Base-by-base conservation (phyloP, 1,140 invertebrate genomes). In the Aricia agestis region DNA sequence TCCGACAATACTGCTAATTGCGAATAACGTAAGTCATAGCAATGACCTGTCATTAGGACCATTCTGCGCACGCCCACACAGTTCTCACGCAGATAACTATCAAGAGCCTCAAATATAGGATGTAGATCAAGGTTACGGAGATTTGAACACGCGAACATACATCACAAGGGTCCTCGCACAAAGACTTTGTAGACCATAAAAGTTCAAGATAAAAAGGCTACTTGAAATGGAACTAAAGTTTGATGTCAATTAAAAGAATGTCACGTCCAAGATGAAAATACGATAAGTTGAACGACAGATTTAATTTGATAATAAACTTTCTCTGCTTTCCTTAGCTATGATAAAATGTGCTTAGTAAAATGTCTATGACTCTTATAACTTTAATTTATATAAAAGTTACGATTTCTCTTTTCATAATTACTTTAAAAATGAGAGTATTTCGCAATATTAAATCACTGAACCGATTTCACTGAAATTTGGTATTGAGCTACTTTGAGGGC, bases 31-130 rank as follows among this genome's bases (percentile, higher is more conserved):
- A 70, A 70, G 61, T 19, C 42, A n/a, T 42, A 61, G 61, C 18
- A 61, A 70, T 63, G 61, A 61, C 68, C 41, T 65, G 68, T 70
- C 68, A 70, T 70, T 70, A 70, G 36, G 41, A 13, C 59, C 36
- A 63, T 59, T 63, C 17, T 63, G n/a, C 36, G 68, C n/a, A 74
- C 75, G 72, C 75, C 75, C 61, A 76, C 75, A 65, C 59, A 18
- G 68, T 76, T 76, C 75, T 67, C 75, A 76, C 72, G 72, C 11
- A 13, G 72, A 76, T 76, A 74, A 71, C 32, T 67, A 74, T 74
- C 75, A 52, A 32, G 41, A 72, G 67, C 69, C 72, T 66, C 72
- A 67, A 66, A 71, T 68, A 71, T 67, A 71, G 65, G 67, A 75
- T 73, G 70, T 71, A 66, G 57, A 69, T 69, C 68, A 69, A 69